These are phyloP conservation scores for Elegia similella DNA, from an alignment of 2,888 invertebrate genomes.

Conservation along the genomic window DNA sequence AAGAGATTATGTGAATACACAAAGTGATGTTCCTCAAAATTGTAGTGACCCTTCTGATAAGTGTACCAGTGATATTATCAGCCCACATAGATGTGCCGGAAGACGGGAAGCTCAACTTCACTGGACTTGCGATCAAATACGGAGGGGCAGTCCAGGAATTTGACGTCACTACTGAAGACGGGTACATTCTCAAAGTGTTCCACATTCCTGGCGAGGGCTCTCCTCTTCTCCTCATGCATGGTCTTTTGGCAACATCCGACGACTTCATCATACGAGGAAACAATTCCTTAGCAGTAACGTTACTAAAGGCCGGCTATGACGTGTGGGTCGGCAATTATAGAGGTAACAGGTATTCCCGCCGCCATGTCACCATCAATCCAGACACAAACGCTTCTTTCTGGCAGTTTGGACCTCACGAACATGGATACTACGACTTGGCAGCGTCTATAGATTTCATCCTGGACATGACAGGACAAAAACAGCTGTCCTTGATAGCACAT, in stretches of 20 bases:
- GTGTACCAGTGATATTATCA: not conserved
- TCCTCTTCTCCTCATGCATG: slow-evolving; percentile 22
- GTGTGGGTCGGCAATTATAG: slow-evolving; percentile 22
- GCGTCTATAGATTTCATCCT: slow-evolving; percentile 67
- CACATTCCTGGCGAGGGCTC: slow-evolving; percentile 18
- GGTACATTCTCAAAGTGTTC: slow-evolving; percentile 33
- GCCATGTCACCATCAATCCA: slow-evolving; percentile 18
- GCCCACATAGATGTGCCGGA: slow-evolving; percentile 2
- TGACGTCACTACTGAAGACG: slow-evolving; percentile 22
- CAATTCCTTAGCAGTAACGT: slow-evolving; percentile 13
- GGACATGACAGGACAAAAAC: slow-evolving; percentile 61
- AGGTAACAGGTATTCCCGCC: slow-evolving; percentile 22
- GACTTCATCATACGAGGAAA: slow-evolving; percentile 19
- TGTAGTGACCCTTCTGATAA: not conserved
- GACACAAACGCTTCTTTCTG: slow-evolving; percentile 6
- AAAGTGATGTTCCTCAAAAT: too few species aligned
- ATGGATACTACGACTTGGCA: slow-evolving; percentile 84
- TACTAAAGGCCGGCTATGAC: slow-evolving; percentile 20
- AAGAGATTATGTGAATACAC: too few species aligned
- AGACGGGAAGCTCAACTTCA: slow-evolving; percentile 18
- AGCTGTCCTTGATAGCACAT: slow-evolving; percentile 84
- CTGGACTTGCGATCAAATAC: slow-evolving; percentile 20
- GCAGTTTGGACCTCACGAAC: slow-evolving; percentile 74
- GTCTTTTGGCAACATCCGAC: slow-evolving; percentile 19
- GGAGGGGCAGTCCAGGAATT: slow-evolving; percentile 18